These are phyloP conservation scores for Troides oblongomaculatus DNA, from an alignment of 2,888 invertebrate genomes.

Conservation along the genomic window DNA sequence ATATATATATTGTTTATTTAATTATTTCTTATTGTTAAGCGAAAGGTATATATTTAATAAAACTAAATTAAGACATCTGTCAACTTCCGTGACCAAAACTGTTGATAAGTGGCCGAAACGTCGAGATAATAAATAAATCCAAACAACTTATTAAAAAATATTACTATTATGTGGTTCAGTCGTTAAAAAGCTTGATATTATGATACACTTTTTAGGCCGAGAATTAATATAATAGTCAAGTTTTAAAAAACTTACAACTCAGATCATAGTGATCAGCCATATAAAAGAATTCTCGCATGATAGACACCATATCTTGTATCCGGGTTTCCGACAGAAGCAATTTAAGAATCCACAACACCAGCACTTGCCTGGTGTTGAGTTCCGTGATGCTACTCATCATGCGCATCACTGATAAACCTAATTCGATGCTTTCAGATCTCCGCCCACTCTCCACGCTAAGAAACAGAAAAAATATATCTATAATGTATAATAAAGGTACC, in stretches of 20 bases:
- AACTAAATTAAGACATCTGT: no score
- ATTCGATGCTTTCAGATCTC: slow-evolving; percentile 53
- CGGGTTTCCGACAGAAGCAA: slow-evolving; percentile 52
- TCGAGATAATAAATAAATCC: no score
- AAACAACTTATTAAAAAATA: no score
- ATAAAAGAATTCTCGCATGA: slow-evolving; percentile 60
- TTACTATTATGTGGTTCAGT: no score
- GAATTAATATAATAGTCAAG: neutral
- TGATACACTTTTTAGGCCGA: neutral
- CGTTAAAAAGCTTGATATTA: neutral
- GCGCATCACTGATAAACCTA: slow-evolving; percentile 56
- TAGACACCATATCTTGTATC: slow-evolving; percentile 54
- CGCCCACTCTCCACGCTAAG: slow-evolving; percentile 53
- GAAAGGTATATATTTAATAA: no score
- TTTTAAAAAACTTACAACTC: slow-evolving; percentile 45
- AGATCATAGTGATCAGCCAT: slow-evolving; percentile 55
- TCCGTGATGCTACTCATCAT: slow-evolving; percentile 49
- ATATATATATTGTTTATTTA: no score
- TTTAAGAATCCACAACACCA: slow-evolving; percentile 55
- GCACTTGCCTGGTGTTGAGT: slow-evolving; percentile 44
- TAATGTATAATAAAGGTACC: no score
- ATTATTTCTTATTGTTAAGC: no score
- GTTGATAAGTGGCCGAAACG: no score
- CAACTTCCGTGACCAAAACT: no score
- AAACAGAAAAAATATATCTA: slow-evolving; percentile 16